Conservation (phyloP, 2,888 invertebrate species). For the Onchidella celtica region DNA sequence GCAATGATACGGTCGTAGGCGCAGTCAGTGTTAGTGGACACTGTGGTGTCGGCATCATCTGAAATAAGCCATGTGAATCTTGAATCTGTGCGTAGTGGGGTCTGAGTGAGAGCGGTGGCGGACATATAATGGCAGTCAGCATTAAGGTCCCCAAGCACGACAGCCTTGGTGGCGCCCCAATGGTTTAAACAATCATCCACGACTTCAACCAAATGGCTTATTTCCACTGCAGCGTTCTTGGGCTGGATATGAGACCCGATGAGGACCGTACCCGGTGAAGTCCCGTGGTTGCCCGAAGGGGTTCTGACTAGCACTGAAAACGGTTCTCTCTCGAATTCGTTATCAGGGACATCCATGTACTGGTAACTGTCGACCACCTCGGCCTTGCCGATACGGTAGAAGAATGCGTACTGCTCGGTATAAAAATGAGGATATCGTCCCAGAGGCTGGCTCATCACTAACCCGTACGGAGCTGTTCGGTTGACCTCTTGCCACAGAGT, state of each 20-base stretch:
- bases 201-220: background rate
- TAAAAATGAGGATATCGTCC: conserved; percentile 1
- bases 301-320: conserved; percentile 14
- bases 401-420: conserved; percentile 38
- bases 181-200: background rate
- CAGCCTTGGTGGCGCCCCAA: conserved; percentile 6
- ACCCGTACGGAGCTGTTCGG: background rate
- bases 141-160: conserved; percentile 34
- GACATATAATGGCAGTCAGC: conserved; percentile 40
- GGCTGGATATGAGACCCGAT: conserved; percentile 34
- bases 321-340: conserved; percentile 40
- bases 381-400: conserved; percentile 6
- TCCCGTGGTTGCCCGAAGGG: background rate
- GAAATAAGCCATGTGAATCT: conserved; percentile 73
- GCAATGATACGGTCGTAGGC: conserved; percentile 70
- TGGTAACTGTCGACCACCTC: background rate
- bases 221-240: conserved; percentile 1
- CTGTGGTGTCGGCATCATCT: conserved; percentile 72
- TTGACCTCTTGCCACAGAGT: conserved; percentile 24
- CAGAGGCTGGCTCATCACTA: conserved; percentile 4
- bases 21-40: conserved; percentile 64
- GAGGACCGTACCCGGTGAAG: background rate
- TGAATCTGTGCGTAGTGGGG: conserved; percentile 56
- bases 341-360: background rate
- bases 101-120: conserved; percentile 41